A percentile compares a stretch with the other conserved stretches of the same genome.
Evolutionary conservation across 2,888 invertebrate genomes (phyloP).

Genomic region (Imbricaverruca yamaguchii): DNA sequence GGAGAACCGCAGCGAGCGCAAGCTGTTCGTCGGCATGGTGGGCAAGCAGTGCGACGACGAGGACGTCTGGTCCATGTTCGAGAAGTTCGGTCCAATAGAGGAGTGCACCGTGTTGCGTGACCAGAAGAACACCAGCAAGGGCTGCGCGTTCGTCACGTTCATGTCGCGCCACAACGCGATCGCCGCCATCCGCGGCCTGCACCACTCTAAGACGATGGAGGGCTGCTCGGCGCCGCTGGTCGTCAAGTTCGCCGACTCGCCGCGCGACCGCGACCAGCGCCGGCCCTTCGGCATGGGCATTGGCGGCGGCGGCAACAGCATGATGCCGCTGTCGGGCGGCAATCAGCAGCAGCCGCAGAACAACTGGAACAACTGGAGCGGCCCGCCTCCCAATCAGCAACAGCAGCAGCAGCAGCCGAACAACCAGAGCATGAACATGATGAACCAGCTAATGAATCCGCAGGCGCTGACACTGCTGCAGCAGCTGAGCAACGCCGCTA

Average conservation of each 20-base stretch:
- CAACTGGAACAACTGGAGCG: too few relatives aligned
- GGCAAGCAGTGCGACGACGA: slow-evolving; percentile 92
- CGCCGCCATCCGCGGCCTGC: slow-evolving; percentile 93
- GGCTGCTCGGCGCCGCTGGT: slow-evolving; percentile 97
- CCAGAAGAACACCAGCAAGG: slow-evolving; percentile 89
- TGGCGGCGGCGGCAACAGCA: neutral
- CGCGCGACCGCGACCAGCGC: slow-evolving; percentile 96
- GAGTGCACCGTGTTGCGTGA: slow-evolving; percentile 97
- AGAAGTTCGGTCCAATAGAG: slow-evolving; percentile 89
- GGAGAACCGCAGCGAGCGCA: slow-evolving; percentile 97
- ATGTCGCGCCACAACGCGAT: slow-evolving; percentile 94
- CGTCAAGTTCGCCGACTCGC: slow-evolving; percentile 98
- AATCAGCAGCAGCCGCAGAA: neutral
- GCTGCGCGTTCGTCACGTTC: slow-evolving; percentile 99
- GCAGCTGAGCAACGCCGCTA: slow-evolving; percentile 34
- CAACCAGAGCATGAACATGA: slow-evolving; percentile 41
- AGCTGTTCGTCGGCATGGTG: slow-evolving; percentile 97
- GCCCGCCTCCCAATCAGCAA: neutral
- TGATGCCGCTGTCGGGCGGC: neutral
- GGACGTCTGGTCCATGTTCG: slow-evolving; percentile 87
- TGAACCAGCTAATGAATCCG: slow-evolving; percentile 55
- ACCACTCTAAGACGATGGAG: slow-evolving; percentile 99
- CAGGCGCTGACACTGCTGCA: slow-evolving; percentile 49
- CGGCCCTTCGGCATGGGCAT: slow-evolving; percentile 84
- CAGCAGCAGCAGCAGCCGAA: neutral